Evolutionary conservation across 2,888 invertebrate species (phyloP).

Genomic region (Pyrochroa serraticornis): DNA sequence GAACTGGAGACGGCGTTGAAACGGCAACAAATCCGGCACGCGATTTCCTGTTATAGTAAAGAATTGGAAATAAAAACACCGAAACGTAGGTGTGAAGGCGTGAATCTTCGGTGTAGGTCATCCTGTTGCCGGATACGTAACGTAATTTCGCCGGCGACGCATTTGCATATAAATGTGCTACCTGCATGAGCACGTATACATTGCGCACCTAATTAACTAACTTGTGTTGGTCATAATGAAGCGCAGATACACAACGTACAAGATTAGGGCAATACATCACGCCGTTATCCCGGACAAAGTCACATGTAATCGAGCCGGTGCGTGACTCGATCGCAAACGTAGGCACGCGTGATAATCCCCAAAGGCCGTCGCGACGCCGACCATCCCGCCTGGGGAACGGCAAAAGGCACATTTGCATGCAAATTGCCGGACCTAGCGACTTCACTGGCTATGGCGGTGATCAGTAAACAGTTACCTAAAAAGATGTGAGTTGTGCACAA

Average conservation of each 20-base stretch:
- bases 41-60: no score
- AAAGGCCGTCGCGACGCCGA: not conserved
- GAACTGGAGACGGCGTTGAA: no score
- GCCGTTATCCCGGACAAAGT: slow-evolving; percentile 15
- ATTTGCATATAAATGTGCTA: slow-evolving; percentile 20
- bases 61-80: no score
- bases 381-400: slow-evolving; percentile 8
- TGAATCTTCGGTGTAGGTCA: no score
- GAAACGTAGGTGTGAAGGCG: no score
- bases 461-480: no score
- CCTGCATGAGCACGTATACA: slow-evolving; percentile 22
- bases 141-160: no score
- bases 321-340: slow-evolving; percentile 14
- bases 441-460: no score
- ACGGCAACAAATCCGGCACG: no score
- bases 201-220: slow-evolving; percentile 28
- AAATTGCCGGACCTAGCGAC: slow-evolving; percentile 3
- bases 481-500: no score
- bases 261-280: slow-evolving; percentile 24
- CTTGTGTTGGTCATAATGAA: slow-evolving; percentile 23
- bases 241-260: slow-evolving; percentile 21
- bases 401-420: slow-evolving; percentile 14
- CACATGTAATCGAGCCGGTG: slow-evolving; percentile 16
- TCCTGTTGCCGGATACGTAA: no score
- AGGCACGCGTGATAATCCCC: slow-evolving; percentile 13